These are phyloP conservation scores for Sarcophilus harrisii DNA, from an alignment of 2,797 vertebrate species.

Conservation along the genomic window DNA sequence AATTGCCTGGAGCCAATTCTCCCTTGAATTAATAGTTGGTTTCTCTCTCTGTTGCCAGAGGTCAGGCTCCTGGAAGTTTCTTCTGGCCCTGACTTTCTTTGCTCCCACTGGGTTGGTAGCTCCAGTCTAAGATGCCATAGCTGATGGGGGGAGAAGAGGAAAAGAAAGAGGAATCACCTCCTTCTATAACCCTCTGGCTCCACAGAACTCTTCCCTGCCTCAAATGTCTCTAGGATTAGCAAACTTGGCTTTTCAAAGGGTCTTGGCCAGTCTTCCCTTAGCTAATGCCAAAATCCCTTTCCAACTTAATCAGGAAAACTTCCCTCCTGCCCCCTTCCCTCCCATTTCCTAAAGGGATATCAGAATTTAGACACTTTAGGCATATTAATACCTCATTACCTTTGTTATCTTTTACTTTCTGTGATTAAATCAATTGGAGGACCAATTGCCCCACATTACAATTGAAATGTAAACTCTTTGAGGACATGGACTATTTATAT, in stretches of 20 bases:
- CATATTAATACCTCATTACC: neutral
- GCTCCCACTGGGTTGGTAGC: neutral
- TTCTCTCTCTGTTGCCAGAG: neutral
- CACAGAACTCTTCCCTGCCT: neutral
- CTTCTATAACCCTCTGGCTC: neutral
- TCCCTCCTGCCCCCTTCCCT: no score
- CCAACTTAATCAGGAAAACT: neutral
- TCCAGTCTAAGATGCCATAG: neutral
- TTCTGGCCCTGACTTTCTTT: neutral
- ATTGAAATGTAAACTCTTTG: neutral
- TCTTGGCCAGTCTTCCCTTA: neutral
- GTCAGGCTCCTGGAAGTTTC: neutral
- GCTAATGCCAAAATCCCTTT: neutral
- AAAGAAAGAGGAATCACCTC: neutral
- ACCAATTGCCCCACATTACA: neutral
- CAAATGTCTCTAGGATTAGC: no score
- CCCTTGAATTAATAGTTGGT: neutral
- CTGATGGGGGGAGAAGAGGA: neutral
- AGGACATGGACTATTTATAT: neutral
- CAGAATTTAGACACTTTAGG: neutral
- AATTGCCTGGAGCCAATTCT: neutral
- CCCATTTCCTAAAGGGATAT: neutral
- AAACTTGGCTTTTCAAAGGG: neutral
- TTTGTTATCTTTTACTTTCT: neutral
- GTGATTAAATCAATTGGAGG: neutral